Evolutionary conservation across 2,113 vertebrate genomes (phyloP).

Genomic region (Isichthys henryi): DNA sequence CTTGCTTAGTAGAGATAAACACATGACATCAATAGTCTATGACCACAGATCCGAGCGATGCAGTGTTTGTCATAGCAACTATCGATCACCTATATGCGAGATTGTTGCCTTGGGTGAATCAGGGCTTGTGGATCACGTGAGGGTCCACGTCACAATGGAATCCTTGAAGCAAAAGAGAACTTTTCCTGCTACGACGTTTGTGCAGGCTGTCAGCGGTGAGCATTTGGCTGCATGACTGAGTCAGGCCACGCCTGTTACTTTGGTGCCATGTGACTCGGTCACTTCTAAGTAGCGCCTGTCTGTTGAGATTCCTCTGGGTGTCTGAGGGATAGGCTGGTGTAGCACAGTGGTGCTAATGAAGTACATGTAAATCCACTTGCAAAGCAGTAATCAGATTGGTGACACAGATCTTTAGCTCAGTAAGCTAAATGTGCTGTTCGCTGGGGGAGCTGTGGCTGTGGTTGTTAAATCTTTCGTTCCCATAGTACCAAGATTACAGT

Average conservation of each 20-base stretch:
- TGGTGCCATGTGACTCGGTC: background rate
- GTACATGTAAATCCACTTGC: background rate
- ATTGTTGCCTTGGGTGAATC: background rate
- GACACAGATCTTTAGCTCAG: background rate
- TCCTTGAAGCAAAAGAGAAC: background rate
- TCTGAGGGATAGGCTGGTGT: background rate
- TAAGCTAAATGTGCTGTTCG: background rate
- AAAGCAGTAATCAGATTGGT: background rate
- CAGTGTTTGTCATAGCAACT: slow-evolving; percentile 16
- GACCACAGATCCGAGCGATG: slow-evolving; percentile 12
- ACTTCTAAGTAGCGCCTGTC: background rate
- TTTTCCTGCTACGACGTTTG: background rate
- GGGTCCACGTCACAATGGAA: background rate
- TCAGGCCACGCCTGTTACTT: background rate
- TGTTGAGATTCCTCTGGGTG: background rate
- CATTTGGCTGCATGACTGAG: background rate
- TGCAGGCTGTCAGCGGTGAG: background rate
- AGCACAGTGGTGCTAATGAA: background rate
- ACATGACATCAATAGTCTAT: slow-evolving; percentile 3
- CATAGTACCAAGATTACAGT: background rate
- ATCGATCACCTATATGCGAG: background rate
- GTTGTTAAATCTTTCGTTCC: background rate
- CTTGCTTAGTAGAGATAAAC: slow-evolving; percentile 4
- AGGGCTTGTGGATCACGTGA: background rate
- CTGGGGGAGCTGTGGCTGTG: background rate